These are phyloP conservation scores for Diarsia mendica DNA, from an alignment of 2,888 invertebrate genomes.

Conservation along the genomic window DNA sequence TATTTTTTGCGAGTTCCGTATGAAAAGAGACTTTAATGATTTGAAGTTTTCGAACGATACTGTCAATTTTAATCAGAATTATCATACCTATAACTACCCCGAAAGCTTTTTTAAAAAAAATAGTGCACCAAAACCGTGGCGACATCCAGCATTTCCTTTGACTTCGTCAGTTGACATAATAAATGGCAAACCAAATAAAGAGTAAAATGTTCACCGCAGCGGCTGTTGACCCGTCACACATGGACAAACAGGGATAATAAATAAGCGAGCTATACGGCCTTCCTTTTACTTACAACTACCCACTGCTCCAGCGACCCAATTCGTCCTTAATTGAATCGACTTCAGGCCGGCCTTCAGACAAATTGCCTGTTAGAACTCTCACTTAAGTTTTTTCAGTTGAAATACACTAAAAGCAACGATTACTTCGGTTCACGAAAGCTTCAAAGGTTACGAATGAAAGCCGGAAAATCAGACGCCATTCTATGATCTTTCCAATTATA, in stretches of 20 bases:
- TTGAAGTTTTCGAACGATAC: slow-evolving; percentile 4
- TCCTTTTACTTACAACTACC: slow-evolving; percentile 61
- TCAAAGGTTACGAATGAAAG: slow-evolving; percentile 40
- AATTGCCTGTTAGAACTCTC: slow-evolving; percentile 64
- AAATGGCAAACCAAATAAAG: slow-evolving; percentile 21
- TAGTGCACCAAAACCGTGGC: background rate
- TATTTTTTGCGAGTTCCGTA: slow-evolving; percentile 4
- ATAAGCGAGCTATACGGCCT: slow-evolving; percentile 44
- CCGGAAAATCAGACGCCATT: slow-evolving; percentile 31
- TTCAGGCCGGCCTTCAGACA: slow-evolving; percentile 62
- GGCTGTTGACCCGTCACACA: slow-evolving; percentile 40
- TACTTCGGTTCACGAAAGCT: slow-evolving; percentile 47
- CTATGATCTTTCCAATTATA: slow-evolving; percentile 35
- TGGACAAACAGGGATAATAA: slow-evolving; percentile 45
- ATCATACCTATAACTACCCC: background rate
- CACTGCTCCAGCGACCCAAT: slow-evolving; percentile 66
- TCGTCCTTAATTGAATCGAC: slow-evolving; percentile 70
- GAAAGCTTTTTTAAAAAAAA: background rate
- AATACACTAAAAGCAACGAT: slow-evolving; percentile 54
- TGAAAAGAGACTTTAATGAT: slow-evolving; percentile 20
- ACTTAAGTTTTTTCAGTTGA: slow-evolving; percentile 60
- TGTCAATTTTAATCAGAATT: background rate
- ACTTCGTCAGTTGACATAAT: slow-evolving; percentile 5
- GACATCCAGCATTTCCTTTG: background rate
- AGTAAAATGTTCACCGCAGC: slow-evolving; percentile 6